Evolutionary conservation across 1,140 invertebrate species (phyloP), one percentile per base, ranked within the genome.

Genomic region (Meloidogyne exigua): DNA sequence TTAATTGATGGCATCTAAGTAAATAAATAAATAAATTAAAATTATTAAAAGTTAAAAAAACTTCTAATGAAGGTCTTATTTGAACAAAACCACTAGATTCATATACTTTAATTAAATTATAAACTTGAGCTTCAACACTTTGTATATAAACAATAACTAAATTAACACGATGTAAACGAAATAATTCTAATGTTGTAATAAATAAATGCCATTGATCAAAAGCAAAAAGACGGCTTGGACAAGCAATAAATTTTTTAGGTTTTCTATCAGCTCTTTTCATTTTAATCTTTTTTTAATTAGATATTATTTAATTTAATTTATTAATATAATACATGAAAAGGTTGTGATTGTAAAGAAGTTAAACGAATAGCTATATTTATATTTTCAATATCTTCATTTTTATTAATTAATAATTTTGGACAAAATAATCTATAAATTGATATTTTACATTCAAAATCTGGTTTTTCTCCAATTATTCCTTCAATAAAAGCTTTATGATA

Each of bases 191-290:
- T n/a, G 79, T 66, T 18, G 68, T 72, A 25, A 80, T 23, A 23
- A 79, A 32, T 23, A 82, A 28, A 28, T 76, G 80, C 79, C 79
- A 80, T 28, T 76, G 66, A 42, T 80, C 79, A 65, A 77, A 80
- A 25, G 63, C 39, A 63, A 82, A 82, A n/a, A 82, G 32, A 36
- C 75, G 66, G n/a, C 80, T 68, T 68, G 79, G 57, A 68, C 79
- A 80, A 0, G 80, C 67, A 42, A 78, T 66, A 21, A 78, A 26
- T 39, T 44, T 18, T 12, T 64, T 23, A 15, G 75, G 66, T 63
- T 63, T 44, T 32, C 4, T 42, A 64, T 68, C 76, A 7, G 44
- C 21, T 32, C 23, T 68, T 32, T 25, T 12, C 4, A 75, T 36
- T 75, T 66, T 26, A 15, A 75, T 28, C 73, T 75, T 49, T 49